These are phyloP conservation scores for Punctoribates punctum DNA, from an alignment of 2,888 invertebrate species.

Conservation along the genomic window DNA sequence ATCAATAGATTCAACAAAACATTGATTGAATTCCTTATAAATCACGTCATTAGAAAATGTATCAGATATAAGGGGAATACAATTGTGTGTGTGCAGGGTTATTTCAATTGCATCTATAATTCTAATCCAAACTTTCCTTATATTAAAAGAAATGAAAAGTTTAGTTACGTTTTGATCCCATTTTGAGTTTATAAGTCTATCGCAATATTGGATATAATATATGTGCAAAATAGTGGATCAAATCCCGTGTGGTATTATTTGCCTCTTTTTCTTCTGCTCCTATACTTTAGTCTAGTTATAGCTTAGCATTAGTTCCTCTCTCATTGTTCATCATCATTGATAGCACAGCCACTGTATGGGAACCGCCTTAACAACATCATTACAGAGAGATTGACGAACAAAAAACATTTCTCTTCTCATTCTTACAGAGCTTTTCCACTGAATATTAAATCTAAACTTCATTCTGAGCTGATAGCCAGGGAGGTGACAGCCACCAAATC, in stretches of 20 bases:
- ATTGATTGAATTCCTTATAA: no score
- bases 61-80: no score
- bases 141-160: neutral
- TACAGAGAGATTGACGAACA: conserved; percentile 18
- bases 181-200: neutral
- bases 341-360: conserved; percentile 12
- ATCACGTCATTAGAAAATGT: no score
- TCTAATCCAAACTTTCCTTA: no score
- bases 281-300: neutral
- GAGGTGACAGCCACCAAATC: no score
- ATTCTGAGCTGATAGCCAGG: neutral
- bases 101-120: no score
- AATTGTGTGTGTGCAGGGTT: no score
- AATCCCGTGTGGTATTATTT: conserved; percentile 24
- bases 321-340: neutral
- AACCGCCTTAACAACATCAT: conserved; percentile 34
- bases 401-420: neutral
- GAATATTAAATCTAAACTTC: neutral
- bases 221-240: neutral
- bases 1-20: no score
- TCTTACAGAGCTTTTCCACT: neutral
- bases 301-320: neutral
- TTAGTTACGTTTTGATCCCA: neutral
- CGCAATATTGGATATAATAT: neutral
- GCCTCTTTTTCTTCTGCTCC: conserved; percentile 9